Evolutionary conservation across 2,797 vertebrate genomes (phyloP).

Genomic region (Acestrorhynchus altus): DNA sequence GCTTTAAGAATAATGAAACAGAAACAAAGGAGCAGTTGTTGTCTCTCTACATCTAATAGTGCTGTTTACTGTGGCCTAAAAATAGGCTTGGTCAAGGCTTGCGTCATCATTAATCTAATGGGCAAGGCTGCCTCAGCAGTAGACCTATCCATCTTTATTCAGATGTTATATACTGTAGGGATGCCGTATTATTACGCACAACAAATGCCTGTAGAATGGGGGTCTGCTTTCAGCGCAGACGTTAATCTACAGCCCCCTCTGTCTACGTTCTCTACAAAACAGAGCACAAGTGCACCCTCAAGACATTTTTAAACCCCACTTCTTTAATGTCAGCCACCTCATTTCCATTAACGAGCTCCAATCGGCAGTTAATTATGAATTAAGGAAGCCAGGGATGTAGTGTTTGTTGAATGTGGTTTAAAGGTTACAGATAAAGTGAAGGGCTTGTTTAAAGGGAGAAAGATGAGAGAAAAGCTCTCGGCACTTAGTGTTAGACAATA

Average conservation of each 20-base stretch:
- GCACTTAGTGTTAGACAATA: constrained; percentile 13
- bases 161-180: not conserved
- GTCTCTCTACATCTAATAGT: not conserved
- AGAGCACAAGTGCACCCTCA: constrained; percentile 38
- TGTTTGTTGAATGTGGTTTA: constrained; percentile 57
- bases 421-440: constrained; percentile 56
- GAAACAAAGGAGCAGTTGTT: not conserved
- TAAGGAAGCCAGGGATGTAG: constrained; percentile 55
- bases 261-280: constrained; percentile 24
- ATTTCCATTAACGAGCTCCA: constrained; percentile 63
- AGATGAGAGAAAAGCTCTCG: constrained; percentile 24
- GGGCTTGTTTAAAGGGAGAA: constrained; percentile 48
- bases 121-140: not conserved
- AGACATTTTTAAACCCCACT: constrained; percentile 38
- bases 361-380: constrained; percentile 59
- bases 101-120: constrained; percentile 20
- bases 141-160: constrained; percentile 10
- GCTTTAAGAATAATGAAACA: constrained; percentile 21
- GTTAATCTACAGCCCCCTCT: constrained; percentile 18
- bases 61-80: constrained; percentile 7
- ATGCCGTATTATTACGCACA: not conserved
- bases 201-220: not conserved
- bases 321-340: constrained; percentile 56
- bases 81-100: constrained; percentile 12
- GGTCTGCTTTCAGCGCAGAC: not conserved